These are phyloP conservation scores for Ctenopoma kingsleyae DNA, from an alignment of 2,797 vertebrate species.

Conservation along the genomic window DNA sequence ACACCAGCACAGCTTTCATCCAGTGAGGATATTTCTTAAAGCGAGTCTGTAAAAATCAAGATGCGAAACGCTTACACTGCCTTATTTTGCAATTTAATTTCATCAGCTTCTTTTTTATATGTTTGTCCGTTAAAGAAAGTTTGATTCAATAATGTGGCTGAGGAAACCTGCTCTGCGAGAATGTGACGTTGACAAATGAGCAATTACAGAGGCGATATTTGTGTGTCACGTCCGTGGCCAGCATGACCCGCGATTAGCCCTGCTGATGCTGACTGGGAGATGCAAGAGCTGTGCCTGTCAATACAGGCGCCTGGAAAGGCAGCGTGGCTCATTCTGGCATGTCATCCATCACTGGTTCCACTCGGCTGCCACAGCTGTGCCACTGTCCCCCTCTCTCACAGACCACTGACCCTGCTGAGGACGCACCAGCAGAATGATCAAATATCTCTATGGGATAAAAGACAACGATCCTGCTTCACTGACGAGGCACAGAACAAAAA, in stretches of 20 bases:
- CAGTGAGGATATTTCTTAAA: slow-evolving; percentile 14
- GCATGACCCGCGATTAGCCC: slow-evolving; percentile 79
- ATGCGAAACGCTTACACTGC: slow-evolving; percentile 32
- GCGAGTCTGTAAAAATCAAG: slow-evolving; percentile 34
- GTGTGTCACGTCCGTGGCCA: slow-evolving; percentile 72
- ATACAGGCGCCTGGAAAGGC: slow-evolving; percentile 68
- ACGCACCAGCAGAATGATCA: slow-evolving; percentile 69
- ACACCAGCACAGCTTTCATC: slow-evolving; percentile 10
- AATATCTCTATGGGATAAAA: slow-evolving; percentile 70
- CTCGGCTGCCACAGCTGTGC: slow-evolving; percentile 79
- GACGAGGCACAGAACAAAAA: slow-evolving; percentile 39
- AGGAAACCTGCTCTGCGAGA: slow-evolving; percentile 54
- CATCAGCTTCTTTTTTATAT: slow-evolving; percentile 32
- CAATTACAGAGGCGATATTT: slow-evolving; percentile 80
- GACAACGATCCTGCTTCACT: slow-evolving; percentile 55
- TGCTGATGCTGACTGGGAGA: slow-evolving; percentile 68
- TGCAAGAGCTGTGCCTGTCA: slow-evolving; percentile 73
- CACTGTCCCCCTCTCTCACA: slow-evolving; percentile 68
- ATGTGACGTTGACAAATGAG: slow-evolving; percentile 84
- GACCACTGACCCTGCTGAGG: slow-evolving; percentile 76
- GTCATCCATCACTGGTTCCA: slow-evolving; percentile 84
- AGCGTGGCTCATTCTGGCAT: slow-evolving; percentile 71
- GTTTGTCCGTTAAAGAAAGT: slow-evolving; percentile 47
- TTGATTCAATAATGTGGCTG: slow-evolving; percentile 57
- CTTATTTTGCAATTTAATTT: slow-evolving; percentile 27